These are phyloP conservation scores for Gila robusta DNA, from an alignment of 2,797 vertebrate species.

Conservation along the genomic window DNA sequence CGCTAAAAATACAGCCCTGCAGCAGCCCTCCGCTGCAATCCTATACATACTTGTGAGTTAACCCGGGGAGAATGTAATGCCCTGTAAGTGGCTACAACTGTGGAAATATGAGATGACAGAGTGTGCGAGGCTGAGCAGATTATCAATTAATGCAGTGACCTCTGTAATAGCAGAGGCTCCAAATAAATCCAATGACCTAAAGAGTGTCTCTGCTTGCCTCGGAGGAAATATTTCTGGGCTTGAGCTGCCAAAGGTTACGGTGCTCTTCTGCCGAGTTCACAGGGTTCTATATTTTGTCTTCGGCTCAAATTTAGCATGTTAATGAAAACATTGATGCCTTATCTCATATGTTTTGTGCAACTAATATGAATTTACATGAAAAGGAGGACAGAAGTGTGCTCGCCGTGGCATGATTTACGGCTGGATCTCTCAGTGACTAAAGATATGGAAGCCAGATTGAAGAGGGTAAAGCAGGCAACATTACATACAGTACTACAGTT, in stretches of 20 bases:
- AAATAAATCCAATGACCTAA: constrained; percentile 43
- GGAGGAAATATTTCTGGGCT: constrained; percentile 11
- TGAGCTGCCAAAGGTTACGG: constrained; percentile 2
- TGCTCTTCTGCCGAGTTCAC: neutral
- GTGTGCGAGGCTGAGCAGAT: constrained; percentile 52
- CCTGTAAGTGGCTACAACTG: constrained; percentile 62
- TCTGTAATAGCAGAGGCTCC: constrained; percentile 37
- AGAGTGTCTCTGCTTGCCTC: constrained; percentile 20
- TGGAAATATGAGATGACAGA: constrained; percentile 59
- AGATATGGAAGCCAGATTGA: constrained; percentile 35
- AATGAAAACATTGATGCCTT: neutral
- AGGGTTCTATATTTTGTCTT: neutral
- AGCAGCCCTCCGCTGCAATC: constrained; percentile 50
- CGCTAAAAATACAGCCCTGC: constrained; percentile 59
- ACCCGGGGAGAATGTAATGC: constrained; percentile 51
- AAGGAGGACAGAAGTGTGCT: constrained; percentile 1
- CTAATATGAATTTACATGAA: constrained; percentile 40
- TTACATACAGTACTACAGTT: constrained; percentile 41
- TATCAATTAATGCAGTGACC: constrained; percentile 62
- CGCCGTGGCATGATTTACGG: constrained; percentile 15
- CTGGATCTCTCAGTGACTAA: constrained; percentile 23
- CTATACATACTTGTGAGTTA: constrained; percentile 63
- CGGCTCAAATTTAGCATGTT: neutral
- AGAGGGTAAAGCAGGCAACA: constrained; percentile 22
- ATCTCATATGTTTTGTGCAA: constrained; percentile 29